Evolutionary conservation across 2,797 vertebrate genomes (phyloP), one percentile per base, ranked within the genome.

Genomic region (Pampus argenteus): DNA sequence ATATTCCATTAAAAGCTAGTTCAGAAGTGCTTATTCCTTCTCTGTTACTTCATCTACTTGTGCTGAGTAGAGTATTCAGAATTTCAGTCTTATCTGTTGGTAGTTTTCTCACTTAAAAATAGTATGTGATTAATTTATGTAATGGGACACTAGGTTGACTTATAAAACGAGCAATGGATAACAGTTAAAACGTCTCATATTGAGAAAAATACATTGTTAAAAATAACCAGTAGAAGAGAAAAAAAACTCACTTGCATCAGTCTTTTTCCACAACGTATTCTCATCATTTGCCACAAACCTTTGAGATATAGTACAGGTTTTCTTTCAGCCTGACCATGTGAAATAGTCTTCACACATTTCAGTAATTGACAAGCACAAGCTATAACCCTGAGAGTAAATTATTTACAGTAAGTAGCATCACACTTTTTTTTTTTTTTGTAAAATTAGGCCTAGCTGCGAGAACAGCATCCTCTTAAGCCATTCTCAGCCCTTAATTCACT

Each of bases 1-100:
- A 86, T 73, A 78, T 81, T 82, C 64, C 71, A 87, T 87, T 89
- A 81, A 86, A 86, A 88, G 54, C 42, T 28, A 76, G 78, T 83
- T 85, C 78, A 81, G 66, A 87, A 81, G 80, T 15, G 75, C 67
- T 71, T 74, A 69, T 70, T 69, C 36, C 51, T 66, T 76, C 42
- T 20, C 65, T 52, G 54, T 65, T 67, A 57, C 57, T 76, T 74
- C 59, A 82, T 67, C 75, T 69, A 50, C 31, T 71, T 50, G 26
- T n/a, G 51, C 31, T 59, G 51, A 74, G 77, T 44, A 71, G 48
- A 78, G 17, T 18, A 71, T 42, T 47, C 52, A 0, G 22, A 18
- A 28, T 59, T 70, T 51, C 23, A 40, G 17, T 9, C 22, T 64
- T 69, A 76, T 82, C 76, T 71, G 20, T 26, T 23, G 38, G 17